These are phyloP conservation scores for Guaruba guarouba DNA, from an alignment of 2,113 vertebrate species.

Conservation along the genomic window DNA sequence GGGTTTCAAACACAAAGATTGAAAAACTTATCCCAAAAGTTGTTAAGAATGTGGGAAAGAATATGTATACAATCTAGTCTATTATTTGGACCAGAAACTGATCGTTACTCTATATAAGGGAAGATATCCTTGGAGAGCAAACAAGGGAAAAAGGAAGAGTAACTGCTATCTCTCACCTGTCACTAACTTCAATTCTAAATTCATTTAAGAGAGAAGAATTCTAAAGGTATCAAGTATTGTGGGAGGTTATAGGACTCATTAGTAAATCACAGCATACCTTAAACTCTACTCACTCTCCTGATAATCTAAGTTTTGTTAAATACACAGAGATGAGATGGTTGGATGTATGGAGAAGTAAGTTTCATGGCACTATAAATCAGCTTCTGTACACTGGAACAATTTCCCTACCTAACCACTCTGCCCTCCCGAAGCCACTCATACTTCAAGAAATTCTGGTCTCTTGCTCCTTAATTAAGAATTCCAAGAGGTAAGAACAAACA, in stretches of 20 bases:
- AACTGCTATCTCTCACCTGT: background rate
- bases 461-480: slow-evolving; percentile 26
- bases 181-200: background rate
- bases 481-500: slow-evolving; percentile 42
- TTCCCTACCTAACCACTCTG: background rate
- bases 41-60: background rate
- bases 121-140: background rate
- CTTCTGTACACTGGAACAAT: accelerated
- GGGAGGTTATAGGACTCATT: background rate
- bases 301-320: background rate
- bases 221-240: background rate
- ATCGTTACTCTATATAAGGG: background rate
- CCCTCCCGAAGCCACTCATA: background rate
- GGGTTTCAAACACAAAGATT: background rate
- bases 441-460: background rate
- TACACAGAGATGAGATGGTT: accelerated
- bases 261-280: background rate
- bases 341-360: background rate
- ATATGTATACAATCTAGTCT: background rate
- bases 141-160: background rate
- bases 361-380: background rate
- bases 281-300: background rate
- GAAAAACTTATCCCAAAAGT: background rate
- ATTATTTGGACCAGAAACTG: background rate
- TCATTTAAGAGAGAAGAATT: background rate